Conservation (phyloP, 1,140 invertebrate species). For the Scylla paramamosain region DNA sequence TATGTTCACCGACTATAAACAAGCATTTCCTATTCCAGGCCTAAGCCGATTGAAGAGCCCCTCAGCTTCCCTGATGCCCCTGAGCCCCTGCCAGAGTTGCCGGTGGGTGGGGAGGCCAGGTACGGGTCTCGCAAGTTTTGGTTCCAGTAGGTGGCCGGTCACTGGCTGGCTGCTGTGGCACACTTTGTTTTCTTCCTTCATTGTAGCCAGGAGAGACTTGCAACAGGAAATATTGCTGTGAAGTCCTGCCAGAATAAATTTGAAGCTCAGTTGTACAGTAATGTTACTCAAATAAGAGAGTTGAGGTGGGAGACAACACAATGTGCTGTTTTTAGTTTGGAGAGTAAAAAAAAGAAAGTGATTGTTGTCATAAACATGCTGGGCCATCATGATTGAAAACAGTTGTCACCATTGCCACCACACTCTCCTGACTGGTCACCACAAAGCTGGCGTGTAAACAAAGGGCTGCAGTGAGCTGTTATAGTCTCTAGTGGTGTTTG, state of each 20-base stretch:
- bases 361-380: no score
- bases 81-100: constrained; percentile 34
- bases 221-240: not conserved
- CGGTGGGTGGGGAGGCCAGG: not conserved
- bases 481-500: not conserved
- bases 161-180: not conserved
- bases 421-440: no score
- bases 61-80: constrained; percentile 54
- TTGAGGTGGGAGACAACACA: not conserved
- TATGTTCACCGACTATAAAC: no score
- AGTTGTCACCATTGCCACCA: no score
- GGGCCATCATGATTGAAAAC: no score
- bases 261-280: not conserved
- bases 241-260: not conserved
- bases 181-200: not conserved
- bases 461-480: no score
- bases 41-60: constrained; percentile 24
- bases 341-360: no score
- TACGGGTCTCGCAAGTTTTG: constrained; percentile 54
- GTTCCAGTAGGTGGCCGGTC: constrained; percentile 6
- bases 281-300: not conserved
- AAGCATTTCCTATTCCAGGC: not conserved
- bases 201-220: not conserved
- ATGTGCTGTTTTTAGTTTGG: no score
- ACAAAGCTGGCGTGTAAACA: no score